Conservation (phyloP, 2,888 invertebrate genomes). For the Troglohyphantes excavatus region DNA sequence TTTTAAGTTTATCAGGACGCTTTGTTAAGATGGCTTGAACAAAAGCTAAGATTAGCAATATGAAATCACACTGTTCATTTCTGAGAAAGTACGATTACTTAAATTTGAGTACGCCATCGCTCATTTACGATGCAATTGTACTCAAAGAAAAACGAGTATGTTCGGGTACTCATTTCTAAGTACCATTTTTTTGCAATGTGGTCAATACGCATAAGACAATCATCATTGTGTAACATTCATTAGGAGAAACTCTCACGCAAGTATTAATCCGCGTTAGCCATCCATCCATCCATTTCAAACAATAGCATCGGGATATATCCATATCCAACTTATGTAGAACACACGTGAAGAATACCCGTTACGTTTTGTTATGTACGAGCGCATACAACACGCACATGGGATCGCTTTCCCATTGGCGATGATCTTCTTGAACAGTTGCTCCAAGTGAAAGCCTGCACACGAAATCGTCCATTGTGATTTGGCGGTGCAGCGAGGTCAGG, state of each 20-base stretch:
- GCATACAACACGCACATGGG: not conserved
- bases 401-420: constrained; percentile 14
- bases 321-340: not conserved
- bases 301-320: not conserved
- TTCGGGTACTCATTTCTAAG: too few species aligned
- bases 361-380: constrained; percentile 13
- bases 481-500: constrained; percentile 32
- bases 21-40: too few species aligned
- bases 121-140: too few species aligned
- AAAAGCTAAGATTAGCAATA: too few species aligned
- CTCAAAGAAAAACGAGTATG: too few species aligned
- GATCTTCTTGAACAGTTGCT: not conserved
- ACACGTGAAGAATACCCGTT: constrained; percentile 20
- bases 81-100: too few species aligned
- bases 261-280: not conserved
- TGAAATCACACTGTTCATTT: too few species aligned
- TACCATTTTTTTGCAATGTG: too few species aligned
- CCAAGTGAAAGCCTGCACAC: not conserved
- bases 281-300: not conserved
- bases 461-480: constrained; percentile 47
- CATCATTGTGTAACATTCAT: not conserved
- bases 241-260: not conserved
- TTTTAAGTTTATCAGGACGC: too few species aligned
- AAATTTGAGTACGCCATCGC: too few species aligned
- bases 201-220: not conserved